Evolutionary conservation across 2,113 vertebrate genomes (phyloP), one percentile per base, ranked within the genome.

Genomic region (Loxodonta africana): DNA sequence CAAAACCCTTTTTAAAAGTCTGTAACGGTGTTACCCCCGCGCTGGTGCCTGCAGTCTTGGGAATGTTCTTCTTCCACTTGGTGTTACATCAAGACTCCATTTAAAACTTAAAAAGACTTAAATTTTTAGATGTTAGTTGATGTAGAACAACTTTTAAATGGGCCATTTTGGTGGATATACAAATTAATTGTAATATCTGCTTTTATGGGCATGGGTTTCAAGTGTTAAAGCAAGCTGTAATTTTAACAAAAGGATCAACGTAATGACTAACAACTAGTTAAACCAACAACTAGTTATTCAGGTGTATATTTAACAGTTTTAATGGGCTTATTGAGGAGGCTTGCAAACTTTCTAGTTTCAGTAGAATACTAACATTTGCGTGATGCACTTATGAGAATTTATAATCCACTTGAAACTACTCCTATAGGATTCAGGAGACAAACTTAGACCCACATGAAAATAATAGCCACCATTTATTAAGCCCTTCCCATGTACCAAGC

Each of bases 241-340:
- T 95, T 95, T 80, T 83, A 78, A n/a, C 77, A 60, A 83, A 88
- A 87, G 26, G 46, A 67, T 63, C 62, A 78, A 3, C 90, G 12
- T 65, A 65, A 69, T 2, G 37, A 57, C 53, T 81, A 67, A 53
- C 0, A 7, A 69, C 30, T 11, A 69, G 30, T 33, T 30, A 69
- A 69, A 12, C 65, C 33, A 69, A 69, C 30, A 33, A 69, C 28
- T 33, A 73, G 33, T 92, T 93, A 88, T 84, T 94, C 14, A 67
- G 63, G 48, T 89, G 0, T 93, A 33, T n/a, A n/a, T 37, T 83
- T 95, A 89, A 51, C 60, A 76, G n/a, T 94, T 93, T 96, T 90
- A 76, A 57, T 74, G 80, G 41, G 8, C 51, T 90, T 93, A 33
- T 28, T 67, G 69, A 86, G 48, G 86, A 74, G 26, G 44, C 23